Percentiles rank a stretch among this genome's conserved stretches.
Evolutionary conservation across 2,888 invertebrate species (phyloP).

Genomic region (Hydrotaea cyrtoneurina): DNA sequence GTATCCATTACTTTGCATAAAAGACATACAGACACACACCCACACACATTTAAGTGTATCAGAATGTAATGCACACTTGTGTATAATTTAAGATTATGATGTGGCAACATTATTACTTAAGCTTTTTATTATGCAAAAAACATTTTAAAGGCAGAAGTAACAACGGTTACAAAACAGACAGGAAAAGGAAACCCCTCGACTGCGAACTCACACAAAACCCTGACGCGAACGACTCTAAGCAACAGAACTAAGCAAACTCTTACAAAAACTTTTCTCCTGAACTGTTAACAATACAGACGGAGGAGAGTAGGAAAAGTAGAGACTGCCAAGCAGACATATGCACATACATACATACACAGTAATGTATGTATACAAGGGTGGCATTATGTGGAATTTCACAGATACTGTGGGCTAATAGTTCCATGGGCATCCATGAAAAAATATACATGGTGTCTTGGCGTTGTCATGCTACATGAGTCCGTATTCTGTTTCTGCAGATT

Average conservation of each 20-base stretch:
- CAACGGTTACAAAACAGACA: constrained; percentile 43
- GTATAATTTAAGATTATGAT: constrained; percentile 49
- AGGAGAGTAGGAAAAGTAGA: neutral
- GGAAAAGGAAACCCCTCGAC: constrained; percentile 11
- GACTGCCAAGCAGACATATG: neutral
- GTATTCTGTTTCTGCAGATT: no score
- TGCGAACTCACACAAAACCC: neutral
- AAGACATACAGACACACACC: neutral
- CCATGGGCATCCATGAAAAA: no score
- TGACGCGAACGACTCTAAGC: neutral
- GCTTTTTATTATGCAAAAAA: constrained; percentile 74
- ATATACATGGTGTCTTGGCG: no score
- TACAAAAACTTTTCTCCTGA: constrained; percentile 27
- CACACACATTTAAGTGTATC: neutral
- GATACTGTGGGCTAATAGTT: no score
- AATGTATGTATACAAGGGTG: neutral
- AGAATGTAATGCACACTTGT: constrained; percentile 16
- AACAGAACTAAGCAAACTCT: neutral
- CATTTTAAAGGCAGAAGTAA: constrained; percentile 28
- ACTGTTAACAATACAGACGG: neutral
- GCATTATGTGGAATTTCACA: neutral
- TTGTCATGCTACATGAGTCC: no score
- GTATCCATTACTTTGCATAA: neutral
- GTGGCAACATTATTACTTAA: constrained; percentile 71
- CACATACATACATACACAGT: neutral